A percentile compares a stretch with the other conserved stretches of the same genome.
phyloP scores from a whole-genome alignment of 2,888 invertebrate genomes.

The Dryobotodes eremita region DNA sequence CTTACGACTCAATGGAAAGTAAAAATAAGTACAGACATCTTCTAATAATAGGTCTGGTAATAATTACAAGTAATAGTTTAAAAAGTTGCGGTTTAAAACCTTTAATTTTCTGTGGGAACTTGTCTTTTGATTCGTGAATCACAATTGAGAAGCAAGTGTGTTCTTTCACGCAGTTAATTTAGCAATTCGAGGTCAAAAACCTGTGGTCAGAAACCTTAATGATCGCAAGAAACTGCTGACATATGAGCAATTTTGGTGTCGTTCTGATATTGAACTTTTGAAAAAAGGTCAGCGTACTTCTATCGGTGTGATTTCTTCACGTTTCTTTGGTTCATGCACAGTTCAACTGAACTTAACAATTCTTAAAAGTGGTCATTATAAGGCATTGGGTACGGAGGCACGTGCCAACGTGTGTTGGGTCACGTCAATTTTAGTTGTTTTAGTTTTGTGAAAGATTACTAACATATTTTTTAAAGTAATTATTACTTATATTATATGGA shows the following conservation, averaged over 20 bases:
- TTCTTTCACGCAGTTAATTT: slow-evolving; percentile 30
- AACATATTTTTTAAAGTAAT: too few species aligned
- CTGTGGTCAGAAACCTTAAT: slow-evolving; percentile 27
- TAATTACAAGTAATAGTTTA: slow-evolving; percentile 27
- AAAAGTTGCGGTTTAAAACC: slow-evolving; percentile 27
- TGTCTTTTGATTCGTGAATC: slow-evolving; percentile 14
- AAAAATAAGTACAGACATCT: slow-evolving; percentile 27
- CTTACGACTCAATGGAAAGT: slow-evolving; percentile 27
- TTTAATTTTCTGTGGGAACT: slow-evolving; percentile 53
- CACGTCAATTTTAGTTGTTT: too few species aligned
- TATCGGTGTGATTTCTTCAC: not conserved
- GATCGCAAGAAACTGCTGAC: slow-evolving; percentile 12
- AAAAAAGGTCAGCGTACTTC: slow-evolving; percentile 5
- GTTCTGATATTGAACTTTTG: slow-evolving; percentile 19
- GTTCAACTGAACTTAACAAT: not conserved
- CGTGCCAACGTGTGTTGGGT: too few species aligned
- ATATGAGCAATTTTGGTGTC: not conserved
- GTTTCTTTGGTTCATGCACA: not conserved
- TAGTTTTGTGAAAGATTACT: too few species aligned
- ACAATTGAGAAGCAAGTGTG: slow-evolving; percentile 33
- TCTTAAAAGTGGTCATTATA: not conserved
- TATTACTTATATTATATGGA: too few species aligned
- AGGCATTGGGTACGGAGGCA: too few species aligned
- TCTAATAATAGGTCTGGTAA: slow-evolving; percentile 35
- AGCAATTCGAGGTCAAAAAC: slow-evolving; percentile 36